phyloP scores from a whole-genome alignment of 2,113 vertebrate species.

The Cynoglossus semilaevis region DNA sequence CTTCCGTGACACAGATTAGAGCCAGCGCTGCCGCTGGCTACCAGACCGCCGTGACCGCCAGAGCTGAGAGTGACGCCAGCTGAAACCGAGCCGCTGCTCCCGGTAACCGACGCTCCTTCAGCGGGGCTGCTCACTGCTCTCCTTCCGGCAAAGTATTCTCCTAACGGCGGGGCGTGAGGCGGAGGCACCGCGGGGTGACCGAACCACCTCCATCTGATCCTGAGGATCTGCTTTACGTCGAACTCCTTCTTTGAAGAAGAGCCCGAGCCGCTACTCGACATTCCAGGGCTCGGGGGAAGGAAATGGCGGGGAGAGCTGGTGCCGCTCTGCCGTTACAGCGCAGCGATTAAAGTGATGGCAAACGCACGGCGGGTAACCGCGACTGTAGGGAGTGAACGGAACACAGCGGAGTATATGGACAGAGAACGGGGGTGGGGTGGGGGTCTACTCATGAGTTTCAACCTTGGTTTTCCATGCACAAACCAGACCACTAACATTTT shows the following conservation, averaged over 20 bases:
- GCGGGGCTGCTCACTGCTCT: slow-evolving; percentile 59
- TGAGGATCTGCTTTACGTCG: slow-evolving; percentile 97
- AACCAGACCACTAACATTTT: slow-evolving; percentile 40
- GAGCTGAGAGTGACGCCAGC: slow-evolving; percentile 25
- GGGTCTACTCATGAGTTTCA: slow-evolving; percentile 2
- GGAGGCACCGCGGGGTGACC: slow-evolving; percentile 86
- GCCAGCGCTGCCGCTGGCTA: slow-evolving; percentile 65
- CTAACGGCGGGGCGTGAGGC: slow-evolving; percentile 78
- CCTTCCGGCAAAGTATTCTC: slow-evolving; percentile 82
- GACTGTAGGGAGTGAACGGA: slow-evolving; percentile 46
- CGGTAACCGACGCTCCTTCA: slow-evolving; percentile 74
- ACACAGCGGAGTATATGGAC: slow-evolving; percentile 24
- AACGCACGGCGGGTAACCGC: slow-evolving; percentile 75
- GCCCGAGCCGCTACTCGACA: slow-evolving; percentile 84
- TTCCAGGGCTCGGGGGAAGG: slow-evolving; percentile 74
- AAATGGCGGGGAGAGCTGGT: slow-evolving; percentile 67
- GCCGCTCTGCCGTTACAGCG: slow-evolving; percentile 41
- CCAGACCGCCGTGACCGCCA: slow-evolving; percentile 52
- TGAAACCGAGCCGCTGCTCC: slow-evolving; percentile 71
- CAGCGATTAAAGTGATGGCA: slow-evolving; percentile 60
- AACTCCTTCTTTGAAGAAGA: slow-evolving; percentile 91
- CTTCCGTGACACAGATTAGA: slow-evolving; percentile 72
- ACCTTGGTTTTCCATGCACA: slow-evolving; percentile 6
- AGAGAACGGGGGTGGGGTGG: neutral
- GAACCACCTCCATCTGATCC: slow-evolving; percentile 98